phyloP scores from a whole-genome alignment of 2,113 vertebrate genomes.

The Melierax canorus region DNA sequence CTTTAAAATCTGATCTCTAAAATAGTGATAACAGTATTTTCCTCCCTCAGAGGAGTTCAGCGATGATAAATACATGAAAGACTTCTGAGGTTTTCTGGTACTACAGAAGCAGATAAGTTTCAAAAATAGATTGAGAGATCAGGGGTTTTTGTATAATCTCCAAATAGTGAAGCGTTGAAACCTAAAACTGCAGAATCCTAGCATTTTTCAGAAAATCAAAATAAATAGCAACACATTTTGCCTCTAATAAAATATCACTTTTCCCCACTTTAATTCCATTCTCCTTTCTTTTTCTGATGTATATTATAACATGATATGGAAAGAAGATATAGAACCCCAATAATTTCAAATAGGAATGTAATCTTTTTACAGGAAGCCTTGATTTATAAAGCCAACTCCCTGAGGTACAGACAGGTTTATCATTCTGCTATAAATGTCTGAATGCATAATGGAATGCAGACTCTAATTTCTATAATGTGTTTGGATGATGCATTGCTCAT shows the following conservation, averaged over 20 bases:
- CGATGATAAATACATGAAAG: not conserved
- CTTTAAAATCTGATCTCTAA: not conserved
- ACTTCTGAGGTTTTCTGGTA: not conserved
- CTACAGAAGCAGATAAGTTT: not conserved
- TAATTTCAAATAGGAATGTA: conserved; percentile 58
- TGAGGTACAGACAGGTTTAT: conserved; percentile 70
- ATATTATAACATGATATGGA: not conserved
- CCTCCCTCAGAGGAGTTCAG: not conserved
- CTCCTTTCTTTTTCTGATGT: not conserved
- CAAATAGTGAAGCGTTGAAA: not conserved
- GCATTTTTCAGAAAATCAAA: conserved; percentile 11
- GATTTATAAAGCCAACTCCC: conserved; percentile 70
- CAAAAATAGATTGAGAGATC: not conserved
- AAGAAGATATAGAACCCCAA: conserved; percentile 55
- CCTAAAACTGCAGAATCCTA: not conserved
- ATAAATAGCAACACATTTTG: not conserved
- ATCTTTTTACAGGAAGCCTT: conserved; percentile 62
- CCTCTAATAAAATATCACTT: conserved; percentile 8
- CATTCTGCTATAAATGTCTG: conserved; percentile 73
- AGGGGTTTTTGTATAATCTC: not conserved
- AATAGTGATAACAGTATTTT: not conserved
- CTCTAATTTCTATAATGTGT: conserved; percentile 71
- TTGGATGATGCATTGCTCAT: conserved; percentile 70
- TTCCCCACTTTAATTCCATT: not conserved
- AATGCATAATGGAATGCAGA: conserved; percentile 70